phyloP scores from a whole-genome alignment of 2,888 invertebrate species.

The Drosophila mulleri region DNA sequence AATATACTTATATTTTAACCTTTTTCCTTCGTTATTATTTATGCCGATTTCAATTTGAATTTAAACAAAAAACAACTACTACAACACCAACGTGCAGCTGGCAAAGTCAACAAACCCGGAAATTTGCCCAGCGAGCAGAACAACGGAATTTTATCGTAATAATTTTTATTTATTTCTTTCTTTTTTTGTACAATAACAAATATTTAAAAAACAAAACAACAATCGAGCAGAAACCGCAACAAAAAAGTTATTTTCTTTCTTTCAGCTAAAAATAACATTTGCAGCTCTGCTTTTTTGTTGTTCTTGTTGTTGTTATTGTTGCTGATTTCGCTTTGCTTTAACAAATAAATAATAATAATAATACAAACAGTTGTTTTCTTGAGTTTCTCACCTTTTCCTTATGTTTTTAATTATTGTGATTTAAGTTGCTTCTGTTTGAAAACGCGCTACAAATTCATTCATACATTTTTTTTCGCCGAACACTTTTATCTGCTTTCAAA shows the following conservation, averaged over 20 bases:
- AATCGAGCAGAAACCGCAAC: conserved; percentile 42
- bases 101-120: conserved; percentile 82
- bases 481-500: conserved; percentile 27
- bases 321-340: conserved; percentile 34
- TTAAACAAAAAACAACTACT: conserved; percentile 28
- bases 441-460: conserved; percentile 37
- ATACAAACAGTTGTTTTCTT: conserved; percentile 10
- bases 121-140: conserved; percentile 60
- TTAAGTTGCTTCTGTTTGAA: conserved; percentile 24
- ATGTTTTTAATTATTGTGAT: conserved; percentile 30
- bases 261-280: conserved; percentile 63
- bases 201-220: conserved; percentile 31
- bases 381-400: conserved; percentile 69
- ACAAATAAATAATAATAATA: conserved; percentile 55
- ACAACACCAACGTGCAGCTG: conserved; percentile 28
- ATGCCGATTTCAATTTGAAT: conserved; percentile 59
- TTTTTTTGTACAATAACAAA: conserved; percentile 31
- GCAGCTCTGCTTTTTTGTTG: conserved; percentile 37
- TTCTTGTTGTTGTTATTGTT: conserved; percentile 6
- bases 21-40: conserved; percentile 37
- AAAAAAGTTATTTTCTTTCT: conserved; percentile 34
- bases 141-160: conserved; percentile 70
- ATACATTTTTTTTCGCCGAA: conserved; percentile 37
- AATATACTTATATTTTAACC: background rate
- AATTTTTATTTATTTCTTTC: conserved; percentile 35